Evolutionary conservation across 2,888 invertebrate species (phyloP).

Genomic region (Craniophora ligustri): DNA sequence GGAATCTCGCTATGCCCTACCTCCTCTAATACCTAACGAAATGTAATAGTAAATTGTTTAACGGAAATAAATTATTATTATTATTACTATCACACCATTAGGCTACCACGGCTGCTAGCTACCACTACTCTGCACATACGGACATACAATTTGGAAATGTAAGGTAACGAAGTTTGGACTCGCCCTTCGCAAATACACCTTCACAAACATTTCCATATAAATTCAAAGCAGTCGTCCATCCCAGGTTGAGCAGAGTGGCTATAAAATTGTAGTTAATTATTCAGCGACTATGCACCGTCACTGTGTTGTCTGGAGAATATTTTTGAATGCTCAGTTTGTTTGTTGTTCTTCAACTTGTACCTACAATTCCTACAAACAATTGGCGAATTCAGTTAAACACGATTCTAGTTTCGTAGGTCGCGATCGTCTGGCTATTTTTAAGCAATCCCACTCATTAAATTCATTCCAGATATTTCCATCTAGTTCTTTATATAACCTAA

Average conservation of each 20-base stretch:
- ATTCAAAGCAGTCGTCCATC: constrained; percentile 12
- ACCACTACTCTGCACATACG: too few relatives aligned
- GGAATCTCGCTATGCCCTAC: too few relatives aligned
- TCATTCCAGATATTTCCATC: neutral
- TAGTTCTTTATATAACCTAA: too few relatives aligned
- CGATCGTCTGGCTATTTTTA: neutral
- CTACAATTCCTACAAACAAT: too few relatives aligned
- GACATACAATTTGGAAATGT: too few relatives aligned
- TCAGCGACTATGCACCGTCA: constrained; percentile 15
- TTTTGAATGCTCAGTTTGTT: constrained; percentile 15
- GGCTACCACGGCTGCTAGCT: too few relatives aligned
- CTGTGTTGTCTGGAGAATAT: constrained; percentile 14
- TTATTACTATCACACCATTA: too few relatives aligned
- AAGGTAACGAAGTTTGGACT: too few relatives aligned
- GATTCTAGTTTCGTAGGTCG: neutral
- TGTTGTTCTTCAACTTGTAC: constrained; percentile 11
- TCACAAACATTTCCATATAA: constrained; percentile 6
- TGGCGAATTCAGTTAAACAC: constrained; percentile 4
- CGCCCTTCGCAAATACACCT: too few relatives aligned
- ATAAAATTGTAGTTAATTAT: constrained; percentile 40
- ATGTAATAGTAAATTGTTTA: too few relatives aligned
- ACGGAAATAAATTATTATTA: too few relatives aligned
- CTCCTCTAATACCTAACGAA: too few relatives aligned
- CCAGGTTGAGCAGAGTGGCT: constrained; percentile 3
- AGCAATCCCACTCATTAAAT: neutral